Conservation (phyloP, 1,140 invertebrate genomes). For the Caenorhabditis latens region DNA sequence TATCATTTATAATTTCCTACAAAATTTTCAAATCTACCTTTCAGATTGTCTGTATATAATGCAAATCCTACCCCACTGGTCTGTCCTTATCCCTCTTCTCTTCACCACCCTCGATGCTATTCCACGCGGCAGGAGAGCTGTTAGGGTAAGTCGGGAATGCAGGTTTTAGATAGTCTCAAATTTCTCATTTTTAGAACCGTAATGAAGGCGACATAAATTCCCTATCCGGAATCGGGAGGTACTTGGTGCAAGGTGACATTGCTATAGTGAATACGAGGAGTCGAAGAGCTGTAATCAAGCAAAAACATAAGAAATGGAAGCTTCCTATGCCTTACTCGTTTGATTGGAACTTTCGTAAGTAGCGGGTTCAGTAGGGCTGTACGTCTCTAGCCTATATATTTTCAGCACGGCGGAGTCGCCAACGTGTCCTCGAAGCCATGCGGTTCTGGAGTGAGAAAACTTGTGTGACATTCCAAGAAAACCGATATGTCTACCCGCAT, state of each 20-base stretch:
- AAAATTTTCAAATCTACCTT: conserved; percentile 2
- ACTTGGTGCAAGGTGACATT: conserved; percentile 11
- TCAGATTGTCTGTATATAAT: conserved; percentile 46
- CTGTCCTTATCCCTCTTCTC: neutral
- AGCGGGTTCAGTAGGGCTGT: neutral
- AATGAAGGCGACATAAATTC: conserved; percentile 49
- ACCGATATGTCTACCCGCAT: conserved; percentile 19
- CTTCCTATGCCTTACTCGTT: conserved; percentile 25
- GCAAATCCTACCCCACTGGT: conserved; percentile 20
- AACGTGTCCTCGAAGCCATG: conserved; percentile 30
- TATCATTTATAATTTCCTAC: neutral
- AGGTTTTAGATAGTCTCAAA: neutral
- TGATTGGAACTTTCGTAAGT: conserved; percentile 35
- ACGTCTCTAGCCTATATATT: too few species aligned
- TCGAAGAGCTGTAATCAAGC: conserved; percentile 28
- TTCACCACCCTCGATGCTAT: neutral
- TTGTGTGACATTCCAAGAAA: conserved; percentile 28
- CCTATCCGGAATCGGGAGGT: neutral
- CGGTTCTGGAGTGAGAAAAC: conserved; percentile 43
- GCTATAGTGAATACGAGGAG: conserved; percentile 1
- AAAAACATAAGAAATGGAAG: conserved; percentile 49
- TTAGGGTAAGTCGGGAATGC: neutral
- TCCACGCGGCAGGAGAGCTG: conserved; percentile 13
- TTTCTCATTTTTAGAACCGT: conserved; percentile 3
- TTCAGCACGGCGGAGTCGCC: neutral